A percentile compares a stretch with the other conserved stretches of the same genome.
These are phyloP conservation scores for Zoanthus sociatus DNA, from an alignment of 92 coral and sea anemone species.

Conservation along the genomic window DNA sequence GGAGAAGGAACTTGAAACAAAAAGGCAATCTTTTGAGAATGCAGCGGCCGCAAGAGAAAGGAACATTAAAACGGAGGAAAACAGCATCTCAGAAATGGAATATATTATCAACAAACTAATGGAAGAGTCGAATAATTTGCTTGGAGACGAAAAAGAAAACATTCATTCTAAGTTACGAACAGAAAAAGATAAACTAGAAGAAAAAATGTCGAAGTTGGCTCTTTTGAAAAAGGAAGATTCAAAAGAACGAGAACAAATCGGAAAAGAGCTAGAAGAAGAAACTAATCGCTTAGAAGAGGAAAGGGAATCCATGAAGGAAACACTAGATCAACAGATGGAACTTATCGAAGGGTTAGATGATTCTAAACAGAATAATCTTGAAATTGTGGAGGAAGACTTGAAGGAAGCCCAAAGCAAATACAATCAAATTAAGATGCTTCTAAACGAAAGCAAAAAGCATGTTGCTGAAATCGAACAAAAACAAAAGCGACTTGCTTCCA, in stretches of 20 bases:
- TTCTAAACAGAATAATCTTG: constrained; percentile 65
- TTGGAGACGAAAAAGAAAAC: constrained; percentile 51
- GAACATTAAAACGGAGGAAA: constrained; percentile 52
- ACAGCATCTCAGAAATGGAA: constrained; percentile 46
- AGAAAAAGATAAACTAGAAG: constrained; percentile 46
- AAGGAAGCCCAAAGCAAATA: constrained; percentile 81
- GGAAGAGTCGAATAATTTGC: constrained; percentile 57
- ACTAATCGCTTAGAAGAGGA: constrained; percentile 55
- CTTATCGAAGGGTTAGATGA: constrained; percentile 77
- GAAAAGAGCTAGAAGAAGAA: constrained; percentile 75
- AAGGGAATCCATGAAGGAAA: constrained; percentile 65
- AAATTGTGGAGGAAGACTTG: constrained; percentile 77
- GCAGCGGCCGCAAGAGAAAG: constrained; percentile 59
- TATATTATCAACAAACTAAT: constrained; percentile 57
- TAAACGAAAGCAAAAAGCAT: constrained; percentile 71
- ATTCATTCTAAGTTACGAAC: constrained; percentile 46
- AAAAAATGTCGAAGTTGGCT: constrained; percentile 60
- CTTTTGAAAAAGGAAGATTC: constrained; percentile 75
- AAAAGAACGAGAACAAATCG: constrained; percentile 60
- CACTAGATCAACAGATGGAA: constrained; percentile 73
- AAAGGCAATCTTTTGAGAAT: constrained; percentile 70
- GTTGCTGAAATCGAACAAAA: constrained; percentile 71
- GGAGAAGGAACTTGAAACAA: constrained; percentile 72
- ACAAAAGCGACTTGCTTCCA: constrained; percentile 66
- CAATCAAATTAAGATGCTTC: constrained; percentile 75